Evolutionary conservation across 2,113 vertebrate species (phyloP), one percentile per base, ranked within the genome.

Genomic region (Hassar affinis): DNA sequence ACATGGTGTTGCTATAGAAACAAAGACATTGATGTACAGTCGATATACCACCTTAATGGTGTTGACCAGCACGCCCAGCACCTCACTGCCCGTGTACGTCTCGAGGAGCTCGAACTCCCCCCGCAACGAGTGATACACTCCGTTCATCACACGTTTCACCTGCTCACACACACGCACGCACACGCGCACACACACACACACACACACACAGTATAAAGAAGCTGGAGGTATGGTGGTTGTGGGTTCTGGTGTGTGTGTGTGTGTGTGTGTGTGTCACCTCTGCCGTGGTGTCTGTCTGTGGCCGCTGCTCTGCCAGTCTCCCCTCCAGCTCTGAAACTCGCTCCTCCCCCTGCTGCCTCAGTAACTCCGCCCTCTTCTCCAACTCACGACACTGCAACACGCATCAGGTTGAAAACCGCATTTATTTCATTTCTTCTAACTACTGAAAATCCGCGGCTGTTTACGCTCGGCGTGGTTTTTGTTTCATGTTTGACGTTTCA

Each of bases 41-140:
- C n/a, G n/a, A n/a, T n/a, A n/a, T n/a, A n/a, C n/a, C n/a, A 98
- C 98, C 95, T 99, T 99, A 86, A 99, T 98, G 0, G 97, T 98
- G 25, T 86, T 94, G 92, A 99, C 94, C 17, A 98, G 93, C 2
- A 95, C 86, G 0, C 92, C 90, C 59, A 99, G 93, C 38, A 99
- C 92, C 0, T 89, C 91, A 87, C 94, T 94, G 84, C 98, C 98
- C 0, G 88, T 93, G 89, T 99, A 99, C 0, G 91, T 92, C 62
- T 98, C 96, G 0, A 92, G 91, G 85, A 97, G 89, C 56, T 97
- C 95, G 86, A 99, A 99, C 89, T 98, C 95, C 12, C 93, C 94
- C 18, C 97, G 89, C 77, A 99, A 92, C 6, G 95, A 95, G 6
- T 97, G 98, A 86, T 98, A 99, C 2, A 99, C 98, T 0, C 95